A percentile compares a stretch with the other conserved stretches of the same genome.
phyloP scores from a whole-genome alignment of 2,797 vertebrate genomes.

The Numenius phaeopus region DNA sequence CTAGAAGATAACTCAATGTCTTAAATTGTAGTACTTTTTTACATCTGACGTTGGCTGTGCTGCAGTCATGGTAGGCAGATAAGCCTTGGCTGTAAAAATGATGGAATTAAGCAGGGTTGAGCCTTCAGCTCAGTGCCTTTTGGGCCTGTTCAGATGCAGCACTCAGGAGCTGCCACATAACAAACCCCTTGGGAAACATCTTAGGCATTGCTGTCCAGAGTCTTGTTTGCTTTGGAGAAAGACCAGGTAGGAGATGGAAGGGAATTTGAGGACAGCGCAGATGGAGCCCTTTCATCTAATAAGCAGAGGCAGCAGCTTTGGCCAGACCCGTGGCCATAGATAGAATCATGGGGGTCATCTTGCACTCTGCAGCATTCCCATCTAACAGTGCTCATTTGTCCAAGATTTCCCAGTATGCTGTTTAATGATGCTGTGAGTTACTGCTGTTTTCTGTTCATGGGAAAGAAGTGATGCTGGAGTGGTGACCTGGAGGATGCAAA shows the following conservation, averaged over 20 bases:
- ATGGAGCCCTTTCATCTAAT: not conserved
- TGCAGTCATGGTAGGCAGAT: not conserved
- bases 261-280: not conserved
- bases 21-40: not conserved
- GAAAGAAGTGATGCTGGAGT: not conserved
- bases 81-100: not conserved
- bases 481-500: not conserved
- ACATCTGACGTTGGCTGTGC: not conserved
- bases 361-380: not conserved
- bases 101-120: not conserved
- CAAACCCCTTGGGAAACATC: not conserved
- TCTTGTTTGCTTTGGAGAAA: not conserved
- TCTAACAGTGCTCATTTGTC: conserved; percentile 1
- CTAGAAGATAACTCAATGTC: not conserved
- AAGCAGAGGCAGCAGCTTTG: not conserved
- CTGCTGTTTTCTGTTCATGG: not conserved
- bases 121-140: not conserved
- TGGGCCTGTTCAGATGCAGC: not conserved
- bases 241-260: not conserved
- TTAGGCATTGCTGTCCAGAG: not conserved
- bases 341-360: not conserved
- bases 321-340: not conserved
- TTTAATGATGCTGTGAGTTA: not conserved
- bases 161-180: fast-evolving
- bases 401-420: not conserved